phyloP scores from a whole-genome alignment of 2,113 vertebrate genomes.

The Indicator maculatus region DNA sequence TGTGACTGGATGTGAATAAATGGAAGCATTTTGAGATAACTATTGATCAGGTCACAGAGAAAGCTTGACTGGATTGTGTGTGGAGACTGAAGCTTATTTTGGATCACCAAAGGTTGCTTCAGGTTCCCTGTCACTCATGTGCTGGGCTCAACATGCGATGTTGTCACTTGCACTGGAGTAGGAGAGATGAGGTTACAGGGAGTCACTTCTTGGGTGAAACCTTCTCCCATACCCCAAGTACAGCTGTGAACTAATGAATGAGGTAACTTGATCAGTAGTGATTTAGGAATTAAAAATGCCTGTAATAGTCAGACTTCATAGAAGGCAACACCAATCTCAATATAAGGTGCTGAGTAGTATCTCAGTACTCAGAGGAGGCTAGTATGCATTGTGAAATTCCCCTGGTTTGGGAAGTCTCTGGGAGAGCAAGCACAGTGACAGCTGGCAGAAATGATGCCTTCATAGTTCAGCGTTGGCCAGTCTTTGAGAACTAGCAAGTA shows the following conservation, averaged over 20 bases:
- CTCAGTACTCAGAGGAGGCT: background rate
- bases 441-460: background rate
- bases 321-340: background rate
- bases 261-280: background rate
- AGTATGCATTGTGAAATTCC: background rate
- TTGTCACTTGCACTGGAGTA: background rate
- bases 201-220: background rate
- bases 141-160: fast-evolving
- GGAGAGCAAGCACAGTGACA: background rate
- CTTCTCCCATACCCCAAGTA: background rate
- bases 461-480: background rate
- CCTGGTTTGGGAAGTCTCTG: background rate
- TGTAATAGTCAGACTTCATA: background rate
- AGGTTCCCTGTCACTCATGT: background rate
- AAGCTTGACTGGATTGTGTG: background rate
- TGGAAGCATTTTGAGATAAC: background rate
- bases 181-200: background rate
- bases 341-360: background rate
- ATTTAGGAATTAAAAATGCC: background rate
- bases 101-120: background rate
- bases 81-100: background rate
- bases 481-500: background rate
- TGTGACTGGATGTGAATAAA: background rate
- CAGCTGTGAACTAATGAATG: background rate
- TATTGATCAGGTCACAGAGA: background rate